phyloP scores from a whole-genome alignment of 2,797 vertebrate genomes.

The Poecile montanus region DNA sequence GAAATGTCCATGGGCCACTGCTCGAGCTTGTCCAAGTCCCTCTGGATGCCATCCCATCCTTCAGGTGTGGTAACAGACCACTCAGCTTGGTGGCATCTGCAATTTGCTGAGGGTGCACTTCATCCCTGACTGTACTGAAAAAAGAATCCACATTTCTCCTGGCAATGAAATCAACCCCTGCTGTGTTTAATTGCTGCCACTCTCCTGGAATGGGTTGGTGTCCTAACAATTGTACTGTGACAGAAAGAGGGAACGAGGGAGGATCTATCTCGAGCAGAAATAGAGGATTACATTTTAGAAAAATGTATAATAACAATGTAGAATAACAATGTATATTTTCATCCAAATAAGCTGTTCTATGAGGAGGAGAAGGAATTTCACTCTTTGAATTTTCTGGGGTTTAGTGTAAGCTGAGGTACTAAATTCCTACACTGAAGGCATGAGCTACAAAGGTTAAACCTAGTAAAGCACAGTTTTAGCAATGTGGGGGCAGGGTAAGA shows the following conservation, averaged over 20 bases:
- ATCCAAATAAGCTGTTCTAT: not conserved
- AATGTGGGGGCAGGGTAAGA: constrained; percentile 67
- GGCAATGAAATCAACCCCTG: not conserved
- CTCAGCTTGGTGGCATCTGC: not conserved
- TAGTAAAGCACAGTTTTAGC: constrained; percentile 4
- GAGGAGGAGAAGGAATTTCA: not conserved
- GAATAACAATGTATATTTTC: not conserved
- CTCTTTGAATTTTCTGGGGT: not conserved
- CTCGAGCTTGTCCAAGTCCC: not conserved
- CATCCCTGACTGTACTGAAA: not conserved
- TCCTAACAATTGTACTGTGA: not conserved
- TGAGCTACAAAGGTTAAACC: constrained; percentile 37
- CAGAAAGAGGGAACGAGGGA: not conserved
- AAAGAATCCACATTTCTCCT: not conserved
- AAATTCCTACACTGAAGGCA: constrained; percentile 30
- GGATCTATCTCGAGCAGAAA: not conserved
- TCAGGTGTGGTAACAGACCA: not conserved
- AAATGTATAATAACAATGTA: not conserved
- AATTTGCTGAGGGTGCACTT: not conserved
- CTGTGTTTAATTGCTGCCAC: not conserved
- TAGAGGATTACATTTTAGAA: not conserved
- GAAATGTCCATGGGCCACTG: not conserved
- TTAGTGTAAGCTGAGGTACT: constrained; percentile 17
- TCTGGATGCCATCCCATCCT: not conserved
- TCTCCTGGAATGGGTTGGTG: not conserved